Evolutionary conservation across 1,140 invertebrate species (phyloP), one percentile per base, ranked within the genome.

Genomic region (Nixonia krombeini): DNA sequence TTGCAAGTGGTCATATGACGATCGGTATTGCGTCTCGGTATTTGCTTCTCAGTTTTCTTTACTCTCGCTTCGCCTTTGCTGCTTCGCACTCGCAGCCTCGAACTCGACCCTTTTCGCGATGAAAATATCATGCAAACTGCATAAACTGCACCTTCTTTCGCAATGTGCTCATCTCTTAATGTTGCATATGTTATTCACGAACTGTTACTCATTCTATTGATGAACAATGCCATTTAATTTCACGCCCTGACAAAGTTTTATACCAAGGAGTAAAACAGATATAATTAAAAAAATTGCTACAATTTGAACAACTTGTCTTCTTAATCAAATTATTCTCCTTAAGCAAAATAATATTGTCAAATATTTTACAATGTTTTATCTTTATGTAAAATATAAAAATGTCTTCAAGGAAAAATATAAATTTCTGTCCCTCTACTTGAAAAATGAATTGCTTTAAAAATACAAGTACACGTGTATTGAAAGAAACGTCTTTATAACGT

Each of bases 21-120:
- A 72, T 69, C 70, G 63, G 57, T 72, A 68, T 69, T 72, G 53
- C 70, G 70, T 72, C 70, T 72, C 70, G 65, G 66, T 68, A 68
- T 68, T 62, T 62, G 55, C 55, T 72, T 72, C 70, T 72, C 70
- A 68, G 70, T 62, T 68, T 72, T 68, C 70, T 68, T 65, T 67
- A 63, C 63, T 72, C 64, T 67, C 59, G 59, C 57, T 65, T 69
- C 62, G 53, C 57, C 51, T 49, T 68, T 47, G 47, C 44, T 35
- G 47, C 67, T 70, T n/a, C 56, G 45, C 64, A 61, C 63, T 70
- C 67, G 61, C 57, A 65, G 52, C 56, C 65, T 62, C 56, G 61
- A 61, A 68, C 47, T 37, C 61, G 51, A 72, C 56, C 57, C 57
- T 55, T 67, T 53, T 47, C 44, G 50, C 57, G 59, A 47, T 62